Conservation (phyloP, 2,113 vertebrate genomes). For the Marmota monax region DNA sequence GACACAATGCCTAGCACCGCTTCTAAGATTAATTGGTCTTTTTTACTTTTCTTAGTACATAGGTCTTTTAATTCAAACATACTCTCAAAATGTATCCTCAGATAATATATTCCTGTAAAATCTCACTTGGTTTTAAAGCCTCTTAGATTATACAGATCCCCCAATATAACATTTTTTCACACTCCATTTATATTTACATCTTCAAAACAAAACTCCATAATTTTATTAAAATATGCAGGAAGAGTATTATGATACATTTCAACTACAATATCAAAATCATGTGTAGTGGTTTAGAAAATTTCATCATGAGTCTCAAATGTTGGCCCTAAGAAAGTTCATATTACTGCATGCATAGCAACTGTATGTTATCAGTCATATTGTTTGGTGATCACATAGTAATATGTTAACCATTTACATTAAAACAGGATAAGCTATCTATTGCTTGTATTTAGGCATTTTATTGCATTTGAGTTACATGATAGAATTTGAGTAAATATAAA, state of each 20-base stretch:
- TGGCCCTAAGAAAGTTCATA: neutral
- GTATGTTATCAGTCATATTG: neutral
- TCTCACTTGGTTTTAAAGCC: neutral
- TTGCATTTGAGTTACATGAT: neutral
- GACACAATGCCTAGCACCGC: neutral
- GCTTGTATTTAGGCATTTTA: neutral
- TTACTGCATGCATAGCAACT: neutral
- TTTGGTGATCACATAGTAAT: neutral
- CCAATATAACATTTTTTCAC: neutral
- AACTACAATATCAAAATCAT: neutral
- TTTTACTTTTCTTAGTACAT: neutral
- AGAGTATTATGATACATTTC: neutral
- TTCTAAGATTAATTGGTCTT: neutral
- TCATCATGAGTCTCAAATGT: neutral
- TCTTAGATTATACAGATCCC: neutral
- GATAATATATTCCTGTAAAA: neutral
- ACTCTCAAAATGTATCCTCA: neutral
- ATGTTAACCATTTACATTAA: neutral
- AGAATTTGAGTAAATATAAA: neutral
- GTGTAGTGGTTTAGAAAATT: neutral
- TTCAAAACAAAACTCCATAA: neutral
- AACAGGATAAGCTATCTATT: neutral
- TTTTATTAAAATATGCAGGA: neutral
- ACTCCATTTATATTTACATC: neutral
- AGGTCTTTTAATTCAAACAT: neutral